These are phyloP conservation scores for Drosophila prolongata DNA, from an alignment of 2,888 invertebrate genomes.

Conservation along the genomic window DNA sequence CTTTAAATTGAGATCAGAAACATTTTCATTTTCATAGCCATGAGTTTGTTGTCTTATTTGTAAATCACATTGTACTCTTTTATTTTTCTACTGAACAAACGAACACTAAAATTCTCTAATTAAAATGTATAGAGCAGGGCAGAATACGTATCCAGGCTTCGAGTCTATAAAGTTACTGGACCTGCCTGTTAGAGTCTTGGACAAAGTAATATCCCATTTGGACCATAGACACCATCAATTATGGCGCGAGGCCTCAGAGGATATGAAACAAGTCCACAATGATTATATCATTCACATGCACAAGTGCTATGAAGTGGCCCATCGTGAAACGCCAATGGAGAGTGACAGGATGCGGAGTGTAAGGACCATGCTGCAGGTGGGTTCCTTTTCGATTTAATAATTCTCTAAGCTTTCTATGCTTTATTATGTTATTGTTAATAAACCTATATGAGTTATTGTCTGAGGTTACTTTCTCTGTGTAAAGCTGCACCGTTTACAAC, in stretches of 20 bases:
- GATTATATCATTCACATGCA: background rate
- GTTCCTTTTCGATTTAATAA: background rate
- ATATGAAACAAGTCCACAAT: background rate
- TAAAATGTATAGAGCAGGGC: background rate
- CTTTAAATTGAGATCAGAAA: too few relatives aligned
- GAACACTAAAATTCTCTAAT: background rate
- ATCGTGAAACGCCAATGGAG: background rate
- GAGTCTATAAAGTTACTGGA: background rate
- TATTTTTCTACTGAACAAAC: background rate
- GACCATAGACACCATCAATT: background rate
- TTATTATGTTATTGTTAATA: too few relatives aligned
- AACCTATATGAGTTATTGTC: too few relatives aligned
- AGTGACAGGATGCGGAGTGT: background rate
- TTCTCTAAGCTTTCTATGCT: too few relatives aligned
- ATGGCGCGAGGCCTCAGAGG: background rate
- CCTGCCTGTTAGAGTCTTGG: background rate
- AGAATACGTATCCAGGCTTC: fast-evolving
- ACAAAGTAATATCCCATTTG: background rate
- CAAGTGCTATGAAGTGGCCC: background rate
- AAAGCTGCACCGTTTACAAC: too few relatives aligned
- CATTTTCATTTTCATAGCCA: too few relatives aligned
- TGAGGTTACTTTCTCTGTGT: too few relatives aligned
- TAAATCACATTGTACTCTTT: too few relatives aligned
- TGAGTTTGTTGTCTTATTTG: too few relatives aligned
- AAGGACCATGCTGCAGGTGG: constrained; percentile 3